These are phyloP conservation scores for Odontomyia ornata DNA, from an alignment of 2,888 invertebrate genomes.

Conservation along the genomic window DNA sequence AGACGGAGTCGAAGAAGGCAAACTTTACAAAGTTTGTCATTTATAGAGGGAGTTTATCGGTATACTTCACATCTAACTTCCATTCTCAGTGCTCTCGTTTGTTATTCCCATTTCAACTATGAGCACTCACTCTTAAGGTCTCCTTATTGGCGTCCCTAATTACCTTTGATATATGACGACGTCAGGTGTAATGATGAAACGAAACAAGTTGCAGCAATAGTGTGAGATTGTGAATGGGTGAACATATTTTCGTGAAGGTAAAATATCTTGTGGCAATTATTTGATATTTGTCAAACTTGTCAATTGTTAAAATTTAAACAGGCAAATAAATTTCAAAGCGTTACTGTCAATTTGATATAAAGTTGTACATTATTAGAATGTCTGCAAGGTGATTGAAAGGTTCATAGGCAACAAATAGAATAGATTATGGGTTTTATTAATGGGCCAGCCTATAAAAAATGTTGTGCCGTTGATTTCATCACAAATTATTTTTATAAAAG, in stretches of 20 bases:
- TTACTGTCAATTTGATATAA: neutral
- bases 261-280: slow-evolving; percentile 27
- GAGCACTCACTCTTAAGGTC: neutral
- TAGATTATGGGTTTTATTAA: too few species aligned
- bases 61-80: neutral
- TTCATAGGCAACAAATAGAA: too few species aligned
- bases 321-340: neutral
- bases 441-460: too few species aligned
- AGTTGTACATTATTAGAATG: neutral
- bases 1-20: neutral
- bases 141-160: slow-evolving; percentile 31
- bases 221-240: neutral
- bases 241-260: neutral
- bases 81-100: neutral
- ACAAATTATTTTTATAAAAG: too few species aligned
- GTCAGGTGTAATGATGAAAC: slow-evolving; percentile 11
- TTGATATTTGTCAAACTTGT: slow-evolving; percentile 46
- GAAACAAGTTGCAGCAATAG: neutral
- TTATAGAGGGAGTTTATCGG: slow-evolving; percentile 26
- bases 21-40: slow-evolving; percentile 14
- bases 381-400: too few species aligned
- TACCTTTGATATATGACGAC: slow-evolving; percentile 39
- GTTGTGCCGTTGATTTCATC: too few species aligned
- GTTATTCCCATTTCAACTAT: neutral
- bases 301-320: slow-evolving; percentile 43